Evolutionary conservation across 1,140 invertebrate genomes (phyloP), one percentile per base, ranked within the genome.

Genomic region (Zaprionus capensis): DNA sequence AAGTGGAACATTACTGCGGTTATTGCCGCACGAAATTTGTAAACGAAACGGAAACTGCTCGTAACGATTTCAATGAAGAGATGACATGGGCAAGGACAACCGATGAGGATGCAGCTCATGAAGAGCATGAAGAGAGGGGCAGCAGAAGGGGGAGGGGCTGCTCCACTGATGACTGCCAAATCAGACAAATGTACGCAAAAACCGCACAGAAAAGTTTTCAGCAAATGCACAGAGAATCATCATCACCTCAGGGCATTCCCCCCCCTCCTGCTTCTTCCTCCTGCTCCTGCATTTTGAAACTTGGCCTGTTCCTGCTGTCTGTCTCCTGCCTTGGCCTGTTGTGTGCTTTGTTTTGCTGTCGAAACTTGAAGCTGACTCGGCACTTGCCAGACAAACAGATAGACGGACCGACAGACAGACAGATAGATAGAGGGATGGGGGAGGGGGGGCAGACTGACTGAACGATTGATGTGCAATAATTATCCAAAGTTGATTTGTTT

Each of bases 401-500:
- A 51, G 46, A 51, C 46, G 11, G 17, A 49, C 17, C 0, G 24
- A 26, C 24, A 26, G 51, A 55, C 24, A 55, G 1, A 67, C 56
- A 67, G 74, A 67, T 38, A 41, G 53, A 28, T 0, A n/a, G 14
- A 41, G 17, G 20, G 46, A 14, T 4, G 12, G 17, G 6, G 41
- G 38, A 2, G n/a, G 38, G 41, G 41, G 20, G 53, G 4, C 31
- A 34, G 31, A 56, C 53, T 24, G 20, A 67, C 44, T 76, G 65
- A 74, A 81, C 82, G 84, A 91, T 85, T 90, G 90, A 91, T 91
- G 82, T 88, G 80, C 88, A 91, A 91, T 91, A 88, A 88, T 91
- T 91, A 91, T 91, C 90, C 84, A 88, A 91, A 91, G 88, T 91
- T 91, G 88, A 88, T 91, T 91, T 91, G 84, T 91, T 91, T 91